Evolutionary conservation across 2,113 vertebrate genomes (phyloP).

Genomic region (Scophthalmus maximus): DNA sequence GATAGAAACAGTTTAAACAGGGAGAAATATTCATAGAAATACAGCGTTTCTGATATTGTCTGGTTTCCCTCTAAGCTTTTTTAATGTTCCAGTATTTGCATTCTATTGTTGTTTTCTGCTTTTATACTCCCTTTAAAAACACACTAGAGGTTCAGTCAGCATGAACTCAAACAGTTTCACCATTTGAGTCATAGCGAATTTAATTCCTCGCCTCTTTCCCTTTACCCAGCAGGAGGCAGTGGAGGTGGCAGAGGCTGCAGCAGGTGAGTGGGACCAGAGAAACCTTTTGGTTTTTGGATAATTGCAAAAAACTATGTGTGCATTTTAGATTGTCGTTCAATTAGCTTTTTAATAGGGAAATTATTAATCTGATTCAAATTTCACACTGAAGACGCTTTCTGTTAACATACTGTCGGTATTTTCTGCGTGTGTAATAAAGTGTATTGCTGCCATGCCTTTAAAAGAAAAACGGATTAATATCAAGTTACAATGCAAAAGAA

Average conservation of each 20-base stretch:
- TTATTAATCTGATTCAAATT: too few species aligned
- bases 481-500: too few species aligned
- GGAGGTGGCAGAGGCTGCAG: constrained; percentile 9
- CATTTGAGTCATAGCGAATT: constrained; percentile 1
- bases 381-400: too few species aligned
- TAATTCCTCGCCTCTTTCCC: constrained; percentile 34
- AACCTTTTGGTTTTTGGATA: constrained; percentile 4
- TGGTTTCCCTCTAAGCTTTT: constrained; percentile 2
- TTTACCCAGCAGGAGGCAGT: constrained; percentile 59
- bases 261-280: constrained; percentile 60
- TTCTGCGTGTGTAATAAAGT: too few species aligned
- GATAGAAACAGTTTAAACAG: background rate
- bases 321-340: background rate
- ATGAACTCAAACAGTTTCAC: constrained; percentile 8
- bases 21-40: background rate
- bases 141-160: background rate
- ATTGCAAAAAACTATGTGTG: background rate
- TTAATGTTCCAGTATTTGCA: constrained; percentile 13
- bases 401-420: too few species aligned
- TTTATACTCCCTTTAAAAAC: background rate
- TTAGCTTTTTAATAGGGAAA: too few species aligned
- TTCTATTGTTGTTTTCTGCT: constrained; percentile 1
- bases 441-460: too few species aligned
- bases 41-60: background rate
- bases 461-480: too few species aligned